Base-by-base conservation (phyloP, 2,113 vertebrate genomes). In the Nettapus auritus region DNA sequence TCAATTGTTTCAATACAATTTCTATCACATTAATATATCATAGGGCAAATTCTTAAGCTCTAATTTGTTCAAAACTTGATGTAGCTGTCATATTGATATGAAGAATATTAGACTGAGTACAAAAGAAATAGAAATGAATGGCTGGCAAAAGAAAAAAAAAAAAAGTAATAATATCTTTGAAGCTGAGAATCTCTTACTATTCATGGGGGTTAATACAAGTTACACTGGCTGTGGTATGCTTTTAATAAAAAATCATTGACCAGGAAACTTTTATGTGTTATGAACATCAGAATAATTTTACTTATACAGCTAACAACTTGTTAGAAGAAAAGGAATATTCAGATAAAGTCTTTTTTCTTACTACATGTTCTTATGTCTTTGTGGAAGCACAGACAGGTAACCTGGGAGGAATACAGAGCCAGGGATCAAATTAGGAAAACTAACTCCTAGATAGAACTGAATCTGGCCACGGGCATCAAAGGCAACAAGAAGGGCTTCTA, bases 51-150 rank as follows among this genome's bases (percentile, higher is more conserved):
- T 73, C 76, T 63, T 42, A 67, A 59, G 86, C 29, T 94, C 50
- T 88, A 40, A 82, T 70, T 90, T 83, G 31, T 42, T 91, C 36
- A 34, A 20, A 18, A 31, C 69, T 57, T 40, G 57, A 14, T 31
- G 63, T 69, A 69, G 36, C 73, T 95, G 55, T 85, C 88, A 56
- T 57, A 59, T 5, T 57, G 60, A 25, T 28, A 42, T 21, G 38
- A 73, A 71, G 70, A 69, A 64, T 75, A 71, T 73, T 85, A 71
- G 42, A 50, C 11, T 0, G 21, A 74, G 19, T 28, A 93, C 42
- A 89, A 94, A 86, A 92, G 73, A 78, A 71, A 88, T 78, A 71
- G 42, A 85, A 94, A 88, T 82, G 46, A 95, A 87, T 59, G 46
- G 14, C 29, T 76, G 46, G 46, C 9, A 59, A 40, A 76, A 31